Percentiles rank a stretch among this genome's conserved stretches.
Conservation (phyloP, 2,888 invertebrate genomes). For the Heliconius aoede region DNA sequence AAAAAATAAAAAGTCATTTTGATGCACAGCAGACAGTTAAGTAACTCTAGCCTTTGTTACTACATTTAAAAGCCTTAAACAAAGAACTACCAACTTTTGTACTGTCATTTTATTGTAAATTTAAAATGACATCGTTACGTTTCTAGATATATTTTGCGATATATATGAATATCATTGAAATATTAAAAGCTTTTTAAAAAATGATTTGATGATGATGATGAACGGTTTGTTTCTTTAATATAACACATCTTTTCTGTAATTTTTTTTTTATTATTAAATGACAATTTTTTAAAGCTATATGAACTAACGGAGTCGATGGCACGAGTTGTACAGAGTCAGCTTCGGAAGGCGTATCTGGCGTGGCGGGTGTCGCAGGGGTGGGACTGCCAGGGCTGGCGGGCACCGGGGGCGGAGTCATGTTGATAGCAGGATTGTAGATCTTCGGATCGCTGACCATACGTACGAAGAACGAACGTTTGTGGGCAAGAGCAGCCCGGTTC, state of each 20-base stretch:
- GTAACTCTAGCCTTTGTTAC: not conserved
- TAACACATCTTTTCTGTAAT: too few relatives aligned
- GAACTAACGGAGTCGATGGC: conserved; percentile 68
- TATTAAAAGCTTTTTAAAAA: not conserved
- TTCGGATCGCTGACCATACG: conserved; percentile 99
- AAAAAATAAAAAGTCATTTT: conserved; percentile 3
- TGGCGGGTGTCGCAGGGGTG: conserved; percentile 67
- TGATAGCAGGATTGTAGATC: conserved; percentile 96
- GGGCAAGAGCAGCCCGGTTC: conserved; percentile 91
- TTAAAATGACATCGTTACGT: not conserved
- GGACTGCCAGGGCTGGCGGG: conserved; percentile 82
- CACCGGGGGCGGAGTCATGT: conserved; percentile 87
- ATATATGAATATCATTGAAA: not conserved
- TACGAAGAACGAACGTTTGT: conserved; percentile 97
- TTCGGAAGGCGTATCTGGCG: conserved; percentile 68
- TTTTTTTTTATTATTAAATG: not conserved
- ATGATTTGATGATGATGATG: too few relatives aligned
- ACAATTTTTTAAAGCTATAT: not conserved
- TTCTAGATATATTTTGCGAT: not conserved
- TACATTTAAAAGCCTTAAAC: conserved; percentile 16
- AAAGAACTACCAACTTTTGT: not conserved
- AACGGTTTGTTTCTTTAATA: too few relatives aligned
- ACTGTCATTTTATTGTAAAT: not conserved
- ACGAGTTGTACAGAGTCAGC: conserved; percentile 54
- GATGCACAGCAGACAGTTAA: conserved; percentile 7